Conservation (phyloP, 2,113 vertebrate genomes). For the Mystacornis crossleyi region DNA sequence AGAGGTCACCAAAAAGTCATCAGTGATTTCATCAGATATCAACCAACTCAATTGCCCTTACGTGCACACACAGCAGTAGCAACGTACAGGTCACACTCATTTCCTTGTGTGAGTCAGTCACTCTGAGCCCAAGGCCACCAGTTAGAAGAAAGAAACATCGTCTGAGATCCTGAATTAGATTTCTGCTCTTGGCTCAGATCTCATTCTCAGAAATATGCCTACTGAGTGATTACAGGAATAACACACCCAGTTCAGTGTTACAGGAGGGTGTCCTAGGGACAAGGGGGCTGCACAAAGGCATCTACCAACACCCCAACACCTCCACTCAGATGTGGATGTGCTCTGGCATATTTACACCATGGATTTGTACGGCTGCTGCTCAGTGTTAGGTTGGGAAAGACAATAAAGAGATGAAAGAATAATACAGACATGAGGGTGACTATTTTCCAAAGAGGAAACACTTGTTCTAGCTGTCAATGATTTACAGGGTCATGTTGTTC, state of each 20-base stretch:
- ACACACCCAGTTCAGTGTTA: not conserved
- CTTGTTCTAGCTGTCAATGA: slow-evolving; percentile 38
- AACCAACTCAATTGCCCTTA: slow-evolving; percentile 60
- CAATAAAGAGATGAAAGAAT: slow-evolving; percentile 12
- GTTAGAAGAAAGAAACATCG: slow-evolving; percentile 59
- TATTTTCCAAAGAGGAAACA: slow-evolving; percentile 47
- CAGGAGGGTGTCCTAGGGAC: not conserved
- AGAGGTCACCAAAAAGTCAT: slow-evolving; percentile 60
- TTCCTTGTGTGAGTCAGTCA: slow-evolving; percentile 63
- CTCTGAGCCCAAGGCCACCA: slow-evolving; percentile 56
- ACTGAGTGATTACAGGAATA: slow-evolving; percentile 34
- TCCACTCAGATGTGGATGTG: not conserved
- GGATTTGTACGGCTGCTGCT: not conserved
- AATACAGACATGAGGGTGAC: slow-evolving; percentile 15
- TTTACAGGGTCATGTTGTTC: slow-evolving; percentile 51
- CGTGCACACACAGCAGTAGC: slow-evolving; percentile 46
- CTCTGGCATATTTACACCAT: not conserved
- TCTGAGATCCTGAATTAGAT: slow-evolving; percentile 50
- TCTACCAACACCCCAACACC: not conserved
- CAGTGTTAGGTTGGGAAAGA: not conserved
- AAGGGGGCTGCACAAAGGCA: not conserved
- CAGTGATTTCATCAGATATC: slow-evolving; percentile 65
- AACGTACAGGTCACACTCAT: slow-evolving; percentile 38
- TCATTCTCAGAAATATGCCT: slow-evolving; percentile 52
- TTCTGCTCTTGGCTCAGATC: slow-evolving; percentile 52